Evolutionary conservation across 2,888 invertebrate species (phyloP).

Genomic region (Cheilosia impressa): DNA sequence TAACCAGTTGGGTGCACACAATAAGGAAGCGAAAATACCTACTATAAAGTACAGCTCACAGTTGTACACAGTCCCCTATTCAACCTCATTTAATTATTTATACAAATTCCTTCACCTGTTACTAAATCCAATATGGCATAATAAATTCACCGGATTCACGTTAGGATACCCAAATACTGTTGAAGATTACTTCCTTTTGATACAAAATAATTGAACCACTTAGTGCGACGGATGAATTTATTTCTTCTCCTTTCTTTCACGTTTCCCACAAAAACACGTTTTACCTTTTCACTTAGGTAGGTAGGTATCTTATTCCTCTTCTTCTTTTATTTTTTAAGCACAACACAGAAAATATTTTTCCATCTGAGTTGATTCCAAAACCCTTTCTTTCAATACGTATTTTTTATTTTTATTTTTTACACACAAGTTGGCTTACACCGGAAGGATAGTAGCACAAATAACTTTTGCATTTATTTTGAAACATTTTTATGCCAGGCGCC

Average conservation of each 20-base stretch:
- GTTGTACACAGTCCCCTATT: not conserved
- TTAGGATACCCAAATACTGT: slow-evolving; percentile 36
- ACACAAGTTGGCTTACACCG: slow-evolving; percentile 54
- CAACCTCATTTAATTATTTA: slow-evolving; percentile 37
- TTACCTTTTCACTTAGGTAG: slow-evolving; percentile 63
- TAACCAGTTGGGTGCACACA: slow-evolving; percentile 16
- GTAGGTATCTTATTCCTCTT: slow-evolving; percentile 42
- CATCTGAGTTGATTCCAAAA: slow-evolving; percentile 70
- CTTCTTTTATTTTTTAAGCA: slow-evolving; percentile 47
- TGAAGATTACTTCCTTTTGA: slow-evolving; percentile 60
- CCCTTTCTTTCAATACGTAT: slow-evolving; percentile 57
- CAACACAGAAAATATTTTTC: slow-evolving; percentile 67
- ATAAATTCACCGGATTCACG: slow-evolving; percentile 56
- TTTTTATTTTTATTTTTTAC: slow-evolving; percentile 42
- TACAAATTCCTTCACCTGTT: slow-evolving; percentile 63
- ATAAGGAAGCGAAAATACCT: not conserved
- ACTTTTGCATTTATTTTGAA: slow-evolving; percentile 64
- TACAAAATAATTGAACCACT: slow-evolving; percentile 75
- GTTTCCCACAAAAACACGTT: slow-evolving; percentile 74
- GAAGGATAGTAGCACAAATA: slow-evolving; percentile 55
- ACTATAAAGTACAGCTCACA: not conserved
- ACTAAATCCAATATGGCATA: slow-evolving; percentile 70
- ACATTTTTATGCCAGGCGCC: slow-evolving; percentile 63
- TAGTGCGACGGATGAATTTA: slow-evolving; percentile 68
- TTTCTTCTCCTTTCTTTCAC: slow-evolving; percentile 65